Conservation (phyloP, 2,888 invertebrate species). For the Cephus nigrinus region DNA sequence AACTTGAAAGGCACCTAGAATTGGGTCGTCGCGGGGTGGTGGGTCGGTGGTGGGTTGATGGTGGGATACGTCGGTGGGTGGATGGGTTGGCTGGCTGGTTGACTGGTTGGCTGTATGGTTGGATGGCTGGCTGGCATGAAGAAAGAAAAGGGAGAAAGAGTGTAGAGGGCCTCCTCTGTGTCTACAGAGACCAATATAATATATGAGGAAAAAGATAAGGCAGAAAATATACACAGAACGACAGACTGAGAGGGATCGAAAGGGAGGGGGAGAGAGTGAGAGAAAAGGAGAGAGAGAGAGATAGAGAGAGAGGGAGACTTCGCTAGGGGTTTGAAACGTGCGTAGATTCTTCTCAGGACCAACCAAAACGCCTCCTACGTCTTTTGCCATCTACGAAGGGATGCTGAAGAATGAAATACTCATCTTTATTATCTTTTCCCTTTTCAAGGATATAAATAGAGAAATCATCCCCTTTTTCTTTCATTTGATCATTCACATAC, state of each 20-base stretch:
- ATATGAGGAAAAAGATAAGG: slow-evolving; percentile 34
- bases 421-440: neutral
- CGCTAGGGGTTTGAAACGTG: neutral
- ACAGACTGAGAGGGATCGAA: neutral
- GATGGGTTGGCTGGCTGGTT: neutral
- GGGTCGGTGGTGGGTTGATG: slow-evolving; percentile 25
- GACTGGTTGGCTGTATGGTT: neutral
- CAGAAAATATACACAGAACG: slow-evolving; percentile 27
- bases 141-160: slow-evolving; percentile 20
- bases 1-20: slow-evolving; percentile 47
- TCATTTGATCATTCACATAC: neutral
- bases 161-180: slow-evolving; percentile 26
- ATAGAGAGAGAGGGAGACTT: neutral
- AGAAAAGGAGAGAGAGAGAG: neutral
- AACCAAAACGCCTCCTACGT: neutral
- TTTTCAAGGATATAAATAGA: neutral
- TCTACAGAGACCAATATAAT: slow-evolving; percentile 41
- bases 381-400: neutral
- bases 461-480: neutral
- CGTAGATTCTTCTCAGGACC: slow-evolving; percentile 5
- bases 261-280: neutral
- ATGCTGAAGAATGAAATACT: neutral
- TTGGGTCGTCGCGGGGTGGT: slow-evolving; percentile 41
- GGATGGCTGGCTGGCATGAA: neutral
- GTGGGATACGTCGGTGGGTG: slow-evolving; percentile 6